Evolutionary conservation across 2,888 invertebrate species (phyloP).

Genomic region (Agonopterix arenella): DNA sequence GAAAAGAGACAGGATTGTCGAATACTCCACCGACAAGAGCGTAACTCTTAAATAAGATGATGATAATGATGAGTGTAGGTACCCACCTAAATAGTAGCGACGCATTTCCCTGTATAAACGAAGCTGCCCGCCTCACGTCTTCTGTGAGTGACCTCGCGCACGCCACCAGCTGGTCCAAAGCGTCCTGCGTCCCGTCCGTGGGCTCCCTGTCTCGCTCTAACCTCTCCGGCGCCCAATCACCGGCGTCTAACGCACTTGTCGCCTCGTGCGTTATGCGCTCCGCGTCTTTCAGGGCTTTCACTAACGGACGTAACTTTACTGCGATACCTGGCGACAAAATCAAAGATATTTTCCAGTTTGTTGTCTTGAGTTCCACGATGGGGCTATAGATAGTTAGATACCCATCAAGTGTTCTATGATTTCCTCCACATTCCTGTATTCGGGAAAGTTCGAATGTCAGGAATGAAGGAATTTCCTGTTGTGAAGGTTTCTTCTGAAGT

Average conservation of each 20-base stretch:
- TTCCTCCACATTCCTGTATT: no score
- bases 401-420: no score
- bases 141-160: slow-evolving; percentile 91
- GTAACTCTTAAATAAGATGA: no score
- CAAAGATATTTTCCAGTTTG: no score
- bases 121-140: slow-evolving; percentile 92
- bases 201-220: slow-evolving; percentile 73
- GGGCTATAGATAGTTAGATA: no score
- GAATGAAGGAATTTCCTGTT: no score
- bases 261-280: slow-evolving; percentile 88
- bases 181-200: slow-evolving; percentile 82
- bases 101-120: slow-evolving; percentile 93
- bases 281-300: slow-evolving; percentile 87
- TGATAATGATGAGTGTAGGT: no score
- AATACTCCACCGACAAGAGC: no score
- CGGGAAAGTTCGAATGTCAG: no score
- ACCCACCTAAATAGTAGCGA: slow-evolving; percentile 83
- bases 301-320: slow-evolving; percentile 85
- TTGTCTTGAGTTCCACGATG: no score
- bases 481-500: no score
- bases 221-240: slow-evolving; percentile 86
- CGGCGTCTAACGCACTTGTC: slow-evolving; percentile 83
- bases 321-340: slow-evolving; percentile 66
- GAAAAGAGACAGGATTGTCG: no score
- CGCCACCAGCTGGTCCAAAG: slow-evolving; percentile 91